These are phyloP conservation scores for Gymnobelideus leadbeateri DNA, from an alignment of 2,113 vertebrate genomes.

Conservation along the genomic window DNA sequence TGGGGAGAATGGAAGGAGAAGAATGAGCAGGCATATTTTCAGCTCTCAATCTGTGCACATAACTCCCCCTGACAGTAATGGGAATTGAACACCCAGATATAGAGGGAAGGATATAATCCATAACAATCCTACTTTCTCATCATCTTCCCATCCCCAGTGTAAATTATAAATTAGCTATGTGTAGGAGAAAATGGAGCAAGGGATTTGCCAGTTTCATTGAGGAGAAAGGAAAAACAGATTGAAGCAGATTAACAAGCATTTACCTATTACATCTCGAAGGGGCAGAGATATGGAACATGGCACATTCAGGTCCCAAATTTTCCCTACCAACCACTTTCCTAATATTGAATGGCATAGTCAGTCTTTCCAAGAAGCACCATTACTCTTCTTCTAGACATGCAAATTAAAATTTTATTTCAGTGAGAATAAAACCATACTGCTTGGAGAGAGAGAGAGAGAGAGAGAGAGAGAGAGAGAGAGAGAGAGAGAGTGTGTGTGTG, in stretches of 20 bases:
- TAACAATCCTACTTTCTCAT: constrained; percentile 6
- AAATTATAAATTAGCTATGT: constrained; percentile 22
- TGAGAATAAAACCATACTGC: not conserved
- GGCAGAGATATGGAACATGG: not conserved
- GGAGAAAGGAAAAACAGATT: constrained; percentile 5
- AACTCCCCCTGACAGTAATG: constrained; percentile 29
- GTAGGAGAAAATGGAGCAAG: not conserved
- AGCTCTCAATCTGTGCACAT: not conserved
- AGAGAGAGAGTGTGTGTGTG: too few relatives aligned
- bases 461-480: too few relatives aligned
- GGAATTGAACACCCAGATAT: constrained; percentile 32
- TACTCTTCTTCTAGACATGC: not conserved
- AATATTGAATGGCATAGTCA: not conserved
- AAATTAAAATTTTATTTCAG: not conserved
- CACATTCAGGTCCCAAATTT: accelerated
- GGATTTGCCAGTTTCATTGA: not conserved
- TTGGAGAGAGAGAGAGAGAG: too few relatives aligned
- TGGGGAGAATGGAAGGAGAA: not conserved
- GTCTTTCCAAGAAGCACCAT: not conserved
- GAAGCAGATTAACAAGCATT: constrained; percentile 36
- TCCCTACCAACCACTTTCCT: not conserved
- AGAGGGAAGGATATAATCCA: constrained; percentile 10
- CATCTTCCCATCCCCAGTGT: not conserved
- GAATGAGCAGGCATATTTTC: constrained; percentile 21
- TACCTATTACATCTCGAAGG: not conserved